Evolutionary conservation across 2,113 vertebrate genomes (phyloP).

Genomic region (Anseranas semipalmata): DNA sequence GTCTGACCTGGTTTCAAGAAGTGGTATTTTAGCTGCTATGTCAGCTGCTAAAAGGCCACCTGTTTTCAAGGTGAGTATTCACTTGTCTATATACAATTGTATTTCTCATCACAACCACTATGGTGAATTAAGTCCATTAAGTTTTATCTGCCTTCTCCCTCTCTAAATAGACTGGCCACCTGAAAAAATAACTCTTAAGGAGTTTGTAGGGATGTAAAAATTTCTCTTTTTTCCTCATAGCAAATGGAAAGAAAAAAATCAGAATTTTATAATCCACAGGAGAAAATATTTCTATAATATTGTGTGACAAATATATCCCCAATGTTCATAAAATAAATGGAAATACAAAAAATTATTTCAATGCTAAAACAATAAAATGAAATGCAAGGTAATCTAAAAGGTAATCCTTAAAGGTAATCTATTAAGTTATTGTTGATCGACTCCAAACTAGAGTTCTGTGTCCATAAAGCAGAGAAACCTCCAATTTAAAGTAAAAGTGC

Average conservation of each 20-base stretch:
- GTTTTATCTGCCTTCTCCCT: background rate
- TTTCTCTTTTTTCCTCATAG: background rate
- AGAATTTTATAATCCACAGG: background rate
- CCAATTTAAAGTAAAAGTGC: no score
- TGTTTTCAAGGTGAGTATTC: background rate
- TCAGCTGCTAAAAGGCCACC: background rate
- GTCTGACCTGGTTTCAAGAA: background rate
- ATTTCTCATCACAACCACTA: background rate
- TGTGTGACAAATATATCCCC: background rate
- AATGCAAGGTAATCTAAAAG: no score
- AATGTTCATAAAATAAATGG: background rate
- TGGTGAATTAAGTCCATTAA: background rate
- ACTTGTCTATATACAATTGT: background rate
- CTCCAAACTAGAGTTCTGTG: background rate
- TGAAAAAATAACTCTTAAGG: background rate
- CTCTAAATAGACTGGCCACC: background rate
- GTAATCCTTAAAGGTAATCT: constrained; percentile 25
- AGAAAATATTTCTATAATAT: background rate
- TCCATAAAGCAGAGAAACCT: background rate
- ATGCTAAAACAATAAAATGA: constrained; percentile 8
- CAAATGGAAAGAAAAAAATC: background rate
- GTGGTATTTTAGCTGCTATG: background rate
- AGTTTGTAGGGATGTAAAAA: background rate
- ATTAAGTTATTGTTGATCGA: background rate
- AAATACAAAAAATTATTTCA: constrained; percentile 8